Evolutionary conservation across 2,113 vertebrate species (phyloP).

Genomic region (Pachypanchax playfairii): DNA sequence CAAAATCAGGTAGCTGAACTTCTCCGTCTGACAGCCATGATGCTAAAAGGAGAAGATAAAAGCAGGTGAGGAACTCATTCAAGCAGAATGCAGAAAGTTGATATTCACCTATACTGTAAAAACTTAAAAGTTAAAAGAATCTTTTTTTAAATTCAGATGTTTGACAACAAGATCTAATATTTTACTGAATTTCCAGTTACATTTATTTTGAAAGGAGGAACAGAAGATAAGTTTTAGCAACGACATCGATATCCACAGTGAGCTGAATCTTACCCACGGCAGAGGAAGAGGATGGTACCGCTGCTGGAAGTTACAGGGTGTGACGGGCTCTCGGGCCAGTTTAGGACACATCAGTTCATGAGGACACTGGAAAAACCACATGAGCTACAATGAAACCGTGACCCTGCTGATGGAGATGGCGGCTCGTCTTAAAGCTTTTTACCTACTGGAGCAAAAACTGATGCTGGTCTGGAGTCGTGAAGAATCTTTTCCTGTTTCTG

Average conservation of each 20-base stretch:
- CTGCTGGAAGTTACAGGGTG: slow-evolving; percentile 88
- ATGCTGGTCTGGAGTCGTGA: slow-evolving; percentile 74
- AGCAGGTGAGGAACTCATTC: background rate
- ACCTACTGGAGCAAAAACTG: slow-evolving; percentile 86
- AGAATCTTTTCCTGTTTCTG: slow-evolving; percentile 79
- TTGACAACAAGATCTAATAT: too few relatives aligned
- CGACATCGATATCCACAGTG: too few relatives aligned
- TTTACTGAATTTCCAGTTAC: too few relatives aligned
- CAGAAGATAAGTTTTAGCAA: too few relatives aligned
- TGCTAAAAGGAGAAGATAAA: slow-evolving; percentile 76
- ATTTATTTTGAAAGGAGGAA: too few relatives aligned
- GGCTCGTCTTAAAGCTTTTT: background rate
- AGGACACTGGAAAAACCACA: slow-evolving; percentile 73
- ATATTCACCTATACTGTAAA: too few relatives aligned
- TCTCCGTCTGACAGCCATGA: slow-evolving; percentile 72
- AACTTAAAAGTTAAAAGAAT: too few relatives aligned
- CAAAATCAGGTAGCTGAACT: slow-evolving; percentile 86
- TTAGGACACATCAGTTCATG: slow-evolving; percentile 87
- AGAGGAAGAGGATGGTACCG: slow-evolving; percentile 80
- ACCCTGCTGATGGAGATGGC: background rate
- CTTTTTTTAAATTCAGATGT: too few relatives aligned
- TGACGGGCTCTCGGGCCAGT: slow-evolving; percentile 48
- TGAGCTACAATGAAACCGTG: rapidly evolving
- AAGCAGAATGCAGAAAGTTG: too few relatives aligned
- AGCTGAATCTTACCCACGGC: slow-evolving; percentile 74